phyloP scores from a whole-genome alignment of 92 coral and sea anemone species.

The Meandrina meandrites region DNA sequence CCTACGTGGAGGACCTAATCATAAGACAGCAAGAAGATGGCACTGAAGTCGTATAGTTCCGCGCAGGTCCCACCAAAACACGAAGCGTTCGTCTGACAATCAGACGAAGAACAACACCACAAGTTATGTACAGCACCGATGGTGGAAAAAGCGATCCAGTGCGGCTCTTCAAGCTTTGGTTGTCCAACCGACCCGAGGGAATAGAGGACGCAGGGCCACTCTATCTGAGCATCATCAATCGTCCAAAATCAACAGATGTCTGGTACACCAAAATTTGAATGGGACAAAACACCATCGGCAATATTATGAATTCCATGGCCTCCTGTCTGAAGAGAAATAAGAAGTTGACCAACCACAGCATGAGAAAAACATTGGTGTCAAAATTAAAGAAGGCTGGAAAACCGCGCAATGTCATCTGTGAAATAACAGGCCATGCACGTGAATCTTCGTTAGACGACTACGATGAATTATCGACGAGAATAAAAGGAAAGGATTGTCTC shows the following conservation, averaged over 20 bases:
- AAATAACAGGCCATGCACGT: constrained; percentile 75
- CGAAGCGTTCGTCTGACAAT: constrained; percentile 41
- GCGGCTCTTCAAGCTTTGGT: constrained; percentile 61
- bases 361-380: constrained; percentile 60
- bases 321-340: constrained; percentile 41
- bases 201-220: constrained; percentile 65
- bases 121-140: constrained; percentile 53
- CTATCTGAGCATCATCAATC: too few species aligned
- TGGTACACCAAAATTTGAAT: constrained; percentile 67
- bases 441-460: constrained; percentile 63
- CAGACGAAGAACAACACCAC: constrained; percentile 33
- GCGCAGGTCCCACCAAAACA: constrained; percentile 48
- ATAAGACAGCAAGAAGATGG: constrained; percentile 45
- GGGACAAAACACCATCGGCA: constrained; percentile 63
- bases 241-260: constrained; percentile 19
- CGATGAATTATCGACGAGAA: constrained; percentile 51
- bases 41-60: constrained; percentile 37
- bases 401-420: constrained; percentile 58
- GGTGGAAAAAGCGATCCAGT: constrained; percentile 55
- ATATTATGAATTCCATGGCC: constrained; percentile 54
- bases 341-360: constrained; percentile 60
- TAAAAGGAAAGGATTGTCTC: constrained; percentile 51
- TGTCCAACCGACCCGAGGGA: constrained; percentile 56
- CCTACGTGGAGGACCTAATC: constrained; percentile 48
- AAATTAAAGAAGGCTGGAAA: constrained; percentile 60